Conservation (phyloP, 2,888 invertebrate species). For the Drosophila pullipes region DNA sequence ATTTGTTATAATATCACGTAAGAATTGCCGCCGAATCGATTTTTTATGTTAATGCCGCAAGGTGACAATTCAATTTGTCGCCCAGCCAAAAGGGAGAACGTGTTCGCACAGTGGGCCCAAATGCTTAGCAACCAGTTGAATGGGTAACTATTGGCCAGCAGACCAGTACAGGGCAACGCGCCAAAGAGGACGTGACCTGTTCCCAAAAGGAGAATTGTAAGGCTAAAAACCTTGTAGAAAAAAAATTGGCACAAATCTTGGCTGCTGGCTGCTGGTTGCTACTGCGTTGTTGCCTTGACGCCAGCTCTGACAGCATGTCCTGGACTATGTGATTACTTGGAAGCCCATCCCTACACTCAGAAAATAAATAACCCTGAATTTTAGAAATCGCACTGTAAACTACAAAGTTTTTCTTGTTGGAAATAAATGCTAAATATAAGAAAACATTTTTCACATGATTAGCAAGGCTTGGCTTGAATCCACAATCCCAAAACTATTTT, state of each 20-base stretch:
- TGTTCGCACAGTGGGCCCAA: conserved; percentile 51
- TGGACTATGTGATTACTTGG: conserved; percentile 24
- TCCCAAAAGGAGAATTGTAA: conserved; percentile 13
- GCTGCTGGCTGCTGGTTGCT: conserved; percentile 19
- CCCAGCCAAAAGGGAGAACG: conserved; percentile 38
- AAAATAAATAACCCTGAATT: neutral
- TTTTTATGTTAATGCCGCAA: conserved; percentile 73
- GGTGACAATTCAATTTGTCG: conserved; percentile 77
- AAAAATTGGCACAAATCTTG: conserved; percentile 39
- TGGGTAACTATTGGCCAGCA: conserved; percentile 21
- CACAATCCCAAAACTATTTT: neutral
- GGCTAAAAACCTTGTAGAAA: conserved; percentile 12
- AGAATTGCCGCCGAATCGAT: conserved; percentile 67
- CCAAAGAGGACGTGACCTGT: conserved; percentile 37
- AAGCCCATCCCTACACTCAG: neutral
- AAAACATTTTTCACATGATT: neutral
- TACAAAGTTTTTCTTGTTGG: neutral
- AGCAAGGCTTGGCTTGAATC: neutral
- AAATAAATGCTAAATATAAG: neutral
- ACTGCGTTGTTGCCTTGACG: conserved; percentile 55
- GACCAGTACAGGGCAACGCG: neutral
- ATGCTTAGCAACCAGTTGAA: conserved; percentile 57
- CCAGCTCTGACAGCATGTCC: conserved; percentile 25
- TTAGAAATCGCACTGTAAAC: neutral
- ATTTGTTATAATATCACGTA: conserved; percentile 76